Percentiles rank a stretch among this genome's conserved stretches.
These are phyloP conservation scores for Felis chaus DNA, from an alignment of 2,113 vertebrate genomes.

Conservation along the genomic window DNA sequence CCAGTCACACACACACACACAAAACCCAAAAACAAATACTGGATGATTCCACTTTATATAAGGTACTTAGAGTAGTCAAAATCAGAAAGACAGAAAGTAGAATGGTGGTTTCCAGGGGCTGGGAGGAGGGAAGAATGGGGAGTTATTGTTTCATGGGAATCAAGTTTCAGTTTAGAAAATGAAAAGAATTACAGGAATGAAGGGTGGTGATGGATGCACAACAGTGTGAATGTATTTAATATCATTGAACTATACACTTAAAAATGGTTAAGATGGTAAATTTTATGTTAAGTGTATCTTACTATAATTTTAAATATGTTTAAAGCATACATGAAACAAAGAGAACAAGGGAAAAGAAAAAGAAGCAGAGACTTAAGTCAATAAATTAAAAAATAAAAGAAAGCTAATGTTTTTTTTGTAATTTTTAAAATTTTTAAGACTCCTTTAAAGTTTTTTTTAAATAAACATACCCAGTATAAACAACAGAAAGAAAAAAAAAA, in stretches of 20 bases:
- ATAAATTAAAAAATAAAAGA: conserved; percentile 10
- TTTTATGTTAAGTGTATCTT: neutral
- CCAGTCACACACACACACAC: neutral
- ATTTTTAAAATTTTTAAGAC: too few species aligned
- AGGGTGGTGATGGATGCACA: neutral
- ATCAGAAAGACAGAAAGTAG: neutral
- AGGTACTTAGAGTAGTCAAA: neutral
- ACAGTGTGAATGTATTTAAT: neutral
- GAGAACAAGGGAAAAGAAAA: neutral
- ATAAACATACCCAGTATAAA: neutral
- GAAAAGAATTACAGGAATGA: neutral
- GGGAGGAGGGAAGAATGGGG: neutral
- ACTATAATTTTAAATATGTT: neutral
- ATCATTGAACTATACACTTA: neutral
- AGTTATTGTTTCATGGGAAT: neutral
- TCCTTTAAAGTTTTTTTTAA: neutral
- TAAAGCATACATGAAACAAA: conserved; percentile 3
- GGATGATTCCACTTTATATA: neutral
- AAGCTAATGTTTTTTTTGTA: neutral
- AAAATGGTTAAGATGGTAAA: neutral
- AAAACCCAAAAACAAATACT: neutral
- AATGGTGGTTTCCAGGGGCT: neutral
- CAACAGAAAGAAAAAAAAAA: neutral
- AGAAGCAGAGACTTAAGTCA: neutral
- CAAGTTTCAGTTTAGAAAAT: neutral